phyloP scores from a whole-genome alignment of 2,888 invertebrate species.

The Bugulina stolonifera region DNA sequence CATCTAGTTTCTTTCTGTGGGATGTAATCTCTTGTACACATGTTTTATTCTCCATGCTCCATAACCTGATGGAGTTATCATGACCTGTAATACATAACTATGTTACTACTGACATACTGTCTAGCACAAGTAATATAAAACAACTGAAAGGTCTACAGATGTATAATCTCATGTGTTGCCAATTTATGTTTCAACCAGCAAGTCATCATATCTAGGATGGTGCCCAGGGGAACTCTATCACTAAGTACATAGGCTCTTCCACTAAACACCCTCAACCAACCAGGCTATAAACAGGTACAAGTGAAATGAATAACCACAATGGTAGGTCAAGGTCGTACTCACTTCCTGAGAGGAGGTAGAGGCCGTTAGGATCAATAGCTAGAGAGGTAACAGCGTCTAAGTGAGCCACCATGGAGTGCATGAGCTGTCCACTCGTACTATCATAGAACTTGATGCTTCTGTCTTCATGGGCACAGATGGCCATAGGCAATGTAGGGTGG shows the following conservation, averaged over 20 bases:
- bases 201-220: too few species aligned
- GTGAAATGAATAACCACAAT: neutral
- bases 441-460: conserved; percentile 98
- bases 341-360: conserved; percentile 95
- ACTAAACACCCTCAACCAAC: too few species aligned
- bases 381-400: conserved; percentile 95
- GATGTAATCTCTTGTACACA: conserved; percentile 99
- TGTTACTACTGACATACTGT: too few species aligned
- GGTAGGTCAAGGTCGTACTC: conserved; percentile 47
- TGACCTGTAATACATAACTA: conserved; percentile 53
- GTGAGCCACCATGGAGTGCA: conserved; percentile 98
- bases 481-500: conserved; percentile 91
- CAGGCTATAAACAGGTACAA: too few species aligned
- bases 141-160: too few species aligned
- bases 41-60: conserved; percentile 79
- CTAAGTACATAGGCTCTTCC: too few species aligned
- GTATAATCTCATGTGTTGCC: too few species aligned
- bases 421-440: conserved; percentile 68
- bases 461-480: conserved; percentile 96
- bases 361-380: conserved; percentile 95
- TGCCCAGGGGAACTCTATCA: too few species aligned
- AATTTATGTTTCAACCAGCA: too few species aligned
- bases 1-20: conserved; percentile 98
- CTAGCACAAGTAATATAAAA: too few species aligned
- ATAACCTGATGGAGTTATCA: conserved; percentile 60